phyloP scores from a whole-genome alignment of 2,113 vertebrate species.

The Platichthys stellatus region DNA sequence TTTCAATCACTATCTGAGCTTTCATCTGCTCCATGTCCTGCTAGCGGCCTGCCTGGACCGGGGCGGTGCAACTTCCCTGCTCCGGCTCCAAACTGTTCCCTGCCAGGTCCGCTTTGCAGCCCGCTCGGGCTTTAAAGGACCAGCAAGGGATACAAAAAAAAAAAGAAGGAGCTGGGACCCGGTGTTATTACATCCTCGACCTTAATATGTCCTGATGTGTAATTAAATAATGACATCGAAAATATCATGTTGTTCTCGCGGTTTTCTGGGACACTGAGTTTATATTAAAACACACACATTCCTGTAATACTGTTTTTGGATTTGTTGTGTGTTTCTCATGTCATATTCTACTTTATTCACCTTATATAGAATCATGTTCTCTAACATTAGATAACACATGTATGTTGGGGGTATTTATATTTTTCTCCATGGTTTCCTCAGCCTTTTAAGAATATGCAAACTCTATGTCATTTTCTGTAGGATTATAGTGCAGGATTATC shows the following conservation, averaged over 20 bases:
- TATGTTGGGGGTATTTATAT: background rate
- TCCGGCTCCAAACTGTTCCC: conserved; percentile 71
- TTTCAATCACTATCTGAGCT: conserved; percentile 92
- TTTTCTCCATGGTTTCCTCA: background rate
- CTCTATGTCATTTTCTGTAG: background rate
- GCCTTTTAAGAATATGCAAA: background rate
- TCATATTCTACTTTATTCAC: conserved; percentile 16
- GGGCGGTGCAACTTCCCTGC: conserved; percentile 90
- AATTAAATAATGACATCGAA: background rate
- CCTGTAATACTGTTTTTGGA: too few relatives aligned
- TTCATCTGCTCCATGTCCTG: conserved; percentile 84
- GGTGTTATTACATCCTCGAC: background rate
- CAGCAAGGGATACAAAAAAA: conserved; percentile 55
- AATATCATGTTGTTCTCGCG: background rate
- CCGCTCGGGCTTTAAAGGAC: conserved; percentile 86
- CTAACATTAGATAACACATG: background rate
- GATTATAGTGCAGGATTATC: background rate
- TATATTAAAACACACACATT: too few relatives aligned
- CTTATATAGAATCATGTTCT: background rate
- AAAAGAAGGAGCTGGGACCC: background rate
- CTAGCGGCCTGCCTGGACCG: conserved; percentile 82
- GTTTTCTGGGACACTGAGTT: background rate
- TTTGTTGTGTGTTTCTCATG: too few relatives aligned
- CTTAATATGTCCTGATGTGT: conserved; percentile 26
- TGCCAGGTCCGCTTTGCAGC: conserved; percentile 69